These are phyloP conservation scores for Aproaerema taeniolella DNA, from an alignment of 2,888 invertebrate genomes.

Conservation along the genomic window DNA sequence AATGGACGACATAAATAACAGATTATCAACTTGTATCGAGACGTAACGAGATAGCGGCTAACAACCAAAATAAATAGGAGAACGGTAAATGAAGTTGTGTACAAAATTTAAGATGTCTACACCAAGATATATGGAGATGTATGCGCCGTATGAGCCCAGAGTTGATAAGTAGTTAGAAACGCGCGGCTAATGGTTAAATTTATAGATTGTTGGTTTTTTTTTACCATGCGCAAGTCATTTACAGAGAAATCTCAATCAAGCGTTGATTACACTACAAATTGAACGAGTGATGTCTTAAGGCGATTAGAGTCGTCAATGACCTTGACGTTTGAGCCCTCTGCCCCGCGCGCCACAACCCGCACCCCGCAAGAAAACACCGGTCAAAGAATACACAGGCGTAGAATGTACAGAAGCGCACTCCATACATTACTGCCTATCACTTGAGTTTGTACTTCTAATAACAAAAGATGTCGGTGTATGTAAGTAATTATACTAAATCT, in stretches of 20 bases:
- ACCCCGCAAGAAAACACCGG: too few species aligned
- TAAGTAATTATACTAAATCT: too few species aligned
- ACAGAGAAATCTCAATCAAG: constrained; percentile 41
- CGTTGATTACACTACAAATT: constrained; percentile 14
- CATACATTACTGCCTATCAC: too few species aligned
- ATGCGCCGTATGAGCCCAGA: constrained; percentile 36
- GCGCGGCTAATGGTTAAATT: constrained; percentile 47
- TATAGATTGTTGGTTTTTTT: constrained; percentile 34
- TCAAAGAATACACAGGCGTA: too few species aligned
- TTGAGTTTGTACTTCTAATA: too few species aligned
- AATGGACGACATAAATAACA: constrained; percentile 69
- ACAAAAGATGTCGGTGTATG: too few species aligned
- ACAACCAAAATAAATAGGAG: constrained; percentile 64
- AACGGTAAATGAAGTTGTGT: constrained; percentile 65
- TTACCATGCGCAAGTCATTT: constrained; percentile 29
- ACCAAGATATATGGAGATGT: constrained; percentile 24
- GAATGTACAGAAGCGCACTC: too few species aligned
- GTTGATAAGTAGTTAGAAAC: constrained; percentile 33
- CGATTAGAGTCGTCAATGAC: too few species aligned
- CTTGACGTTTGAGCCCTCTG: too few species aligned
- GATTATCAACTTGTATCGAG: constrained; percentile 69
- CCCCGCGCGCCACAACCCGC: too few species aligned
- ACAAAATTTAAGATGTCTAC: constrained; percentile 31
- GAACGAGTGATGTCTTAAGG: constrained; percentile 8
- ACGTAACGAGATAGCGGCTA: constrained; percentile 59